Conservation (phyloP, 2,888 invertebrate genomes). For the Selenia dentaria region DNA sequence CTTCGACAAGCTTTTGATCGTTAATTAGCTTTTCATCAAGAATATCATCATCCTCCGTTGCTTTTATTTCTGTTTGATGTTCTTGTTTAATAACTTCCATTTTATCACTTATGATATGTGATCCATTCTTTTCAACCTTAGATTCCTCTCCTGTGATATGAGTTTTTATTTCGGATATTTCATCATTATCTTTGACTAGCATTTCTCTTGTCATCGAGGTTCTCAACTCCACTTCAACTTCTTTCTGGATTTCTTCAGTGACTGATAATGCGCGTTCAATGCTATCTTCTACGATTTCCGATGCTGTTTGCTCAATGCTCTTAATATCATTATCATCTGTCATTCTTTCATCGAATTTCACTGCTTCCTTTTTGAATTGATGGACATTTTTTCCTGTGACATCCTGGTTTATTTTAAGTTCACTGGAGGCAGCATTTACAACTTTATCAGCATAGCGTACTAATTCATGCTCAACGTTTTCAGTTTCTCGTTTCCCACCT, state of each 20-base stretch:
- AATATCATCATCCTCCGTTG: slow-evolving; percentile 4
- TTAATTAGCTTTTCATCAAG: background rate
- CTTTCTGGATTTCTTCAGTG: slow-evolving; percentile 62
- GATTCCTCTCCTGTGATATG: slow-evolving; percentile 14
- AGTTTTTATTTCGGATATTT: slow-evolving; percentile 2
- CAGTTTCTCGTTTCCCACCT: background rate
- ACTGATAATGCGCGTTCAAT: slow-evolving; percentile 64
- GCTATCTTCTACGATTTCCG: slow-evolving; percentile 61
- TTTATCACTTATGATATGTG: background rate
- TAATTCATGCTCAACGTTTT: slow-evolving; percentile 7
- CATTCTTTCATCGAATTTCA: slow-evolving; percentile 44
- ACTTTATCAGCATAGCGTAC: slow-evolving; percentile 2
- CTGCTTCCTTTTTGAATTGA: slow-evolving; percentile 29
- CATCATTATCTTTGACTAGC: slow-evolving; percentile 18
- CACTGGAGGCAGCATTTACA: background rate
- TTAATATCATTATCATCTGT: slow-evolving; percentile 53
- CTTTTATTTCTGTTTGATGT: slow-evolving; percentile 6
- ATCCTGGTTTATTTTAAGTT: background rate
- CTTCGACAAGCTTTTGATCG: slow-evolving; percentile 7
- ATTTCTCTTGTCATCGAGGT: slow-evolving; percentile 23
- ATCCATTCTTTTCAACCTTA: slow-evolving; percentile 17
- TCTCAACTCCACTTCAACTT: slow-evolving; percentile 51
- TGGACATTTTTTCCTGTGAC: slow-evolving; percentile 22
- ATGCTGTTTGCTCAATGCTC: slow-evolving; percentile 63
- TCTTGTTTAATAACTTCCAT: slow-evolving; percentile 3